These are phyloP conservation scores for Andrena bicolor DNA, from an alignment of 2,888 invertebrate species.

Conservation along the genomic window DNA sequence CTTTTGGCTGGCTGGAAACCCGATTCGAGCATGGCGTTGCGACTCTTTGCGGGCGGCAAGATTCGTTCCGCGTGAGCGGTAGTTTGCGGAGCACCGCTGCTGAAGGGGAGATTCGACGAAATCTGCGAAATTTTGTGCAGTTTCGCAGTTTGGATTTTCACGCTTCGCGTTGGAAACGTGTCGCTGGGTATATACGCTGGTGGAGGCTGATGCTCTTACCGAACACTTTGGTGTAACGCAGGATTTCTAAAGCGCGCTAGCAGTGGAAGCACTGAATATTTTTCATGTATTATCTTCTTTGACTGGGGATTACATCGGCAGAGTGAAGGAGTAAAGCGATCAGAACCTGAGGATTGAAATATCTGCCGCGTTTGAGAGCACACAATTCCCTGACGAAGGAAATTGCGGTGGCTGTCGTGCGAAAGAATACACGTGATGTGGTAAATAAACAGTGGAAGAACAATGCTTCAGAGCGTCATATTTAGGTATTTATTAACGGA, in stretches of 20 bases:
- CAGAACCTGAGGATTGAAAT: too few relatives aligned
- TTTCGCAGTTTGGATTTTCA: conserved; percentile 10
- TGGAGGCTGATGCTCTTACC: too few relatives aligned
- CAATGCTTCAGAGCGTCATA: neutral
- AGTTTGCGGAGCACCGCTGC: too few relatives aligned
- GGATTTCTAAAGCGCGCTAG: too few relatives aligned
- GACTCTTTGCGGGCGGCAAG: conserved; percentile 39
- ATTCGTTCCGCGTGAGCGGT: conserved; percentile 13
- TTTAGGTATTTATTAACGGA: neutral
- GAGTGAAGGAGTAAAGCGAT: too few relatives aligned
- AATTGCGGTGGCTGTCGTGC: neutral
- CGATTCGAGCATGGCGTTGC: conserved; percentile 49
- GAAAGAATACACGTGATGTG: neutral
- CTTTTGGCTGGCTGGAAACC: conserved; percentile 59
- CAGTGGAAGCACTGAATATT: too few relatives aligned
- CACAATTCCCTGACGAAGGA: neutral
- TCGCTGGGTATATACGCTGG: neutral
- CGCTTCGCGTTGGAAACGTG: neutral
- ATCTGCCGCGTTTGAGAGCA: neutral
- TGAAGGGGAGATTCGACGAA: too few relatives aligned
- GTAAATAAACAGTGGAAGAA: neutral
- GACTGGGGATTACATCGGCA: too few relatives aligned
- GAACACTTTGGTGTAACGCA: too few relatives aligned
- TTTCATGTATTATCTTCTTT: too few relatives aligned
- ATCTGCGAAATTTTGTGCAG: too few relatives aligned